A percentile compares a stretch with the other conserved stretches of the same genome.
Evolutionary conservation across 2,888 invertebrate species (phyloP).

Genomic region (Cremastinae sp.): DNA sequence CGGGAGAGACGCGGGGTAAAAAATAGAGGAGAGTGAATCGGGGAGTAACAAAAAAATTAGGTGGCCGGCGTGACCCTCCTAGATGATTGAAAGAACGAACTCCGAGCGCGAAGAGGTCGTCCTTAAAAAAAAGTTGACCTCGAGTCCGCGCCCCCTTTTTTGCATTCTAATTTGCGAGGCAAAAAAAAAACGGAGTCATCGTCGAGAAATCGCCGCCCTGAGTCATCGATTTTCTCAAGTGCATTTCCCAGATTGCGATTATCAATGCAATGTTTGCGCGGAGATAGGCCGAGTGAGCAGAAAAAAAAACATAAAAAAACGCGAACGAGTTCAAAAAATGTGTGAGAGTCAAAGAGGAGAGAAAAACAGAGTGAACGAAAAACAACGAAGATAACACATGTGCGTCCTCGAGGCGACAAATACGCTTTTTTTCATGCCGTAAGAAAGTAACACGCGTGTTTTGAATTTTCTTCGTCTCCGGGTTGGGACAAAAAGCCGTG

Average conservation of each 20-base stretch:
- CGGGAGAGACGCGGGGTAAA: constrained; percentile 9
- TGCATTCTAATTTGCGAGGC: not conserved
- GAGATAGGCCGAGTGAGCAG: constrained; percentile 1
- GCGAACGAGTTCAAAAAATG: not conserved
- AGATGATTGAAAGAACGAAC: not conserved
- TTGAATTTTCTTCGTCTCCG: not conserved
- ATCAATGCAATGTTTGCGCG: not conserved
- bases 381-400: constrained; percentile 10
- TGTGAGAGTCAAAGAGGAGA: not conserved
- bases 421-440: not conserved
- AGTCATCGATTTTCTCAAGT: not conserved
- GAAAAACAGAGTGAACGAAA: constrained; percentile 9
- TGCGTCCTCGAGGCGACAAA: constrained; percentile 11
- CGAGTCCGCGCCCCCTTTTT: not conserved
- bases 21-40: not conserved
- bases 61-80: not conserved
- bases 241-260: not conserved
- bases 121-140: not conserved
- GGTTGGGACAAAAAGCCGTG: not conserved
- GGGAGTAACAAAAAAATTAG: not conserved
- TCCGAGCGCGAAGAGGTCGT: too few species aligned
- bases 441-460: not conserved
- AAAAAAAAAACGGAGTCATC: not conserved
- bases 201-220: not conserved
- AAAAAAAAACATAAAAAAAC: not conserved